Evolutionary conservation across 1,140 invertebrate species (phyloP).

Genomic region (Goniozus legneri): DNA sequence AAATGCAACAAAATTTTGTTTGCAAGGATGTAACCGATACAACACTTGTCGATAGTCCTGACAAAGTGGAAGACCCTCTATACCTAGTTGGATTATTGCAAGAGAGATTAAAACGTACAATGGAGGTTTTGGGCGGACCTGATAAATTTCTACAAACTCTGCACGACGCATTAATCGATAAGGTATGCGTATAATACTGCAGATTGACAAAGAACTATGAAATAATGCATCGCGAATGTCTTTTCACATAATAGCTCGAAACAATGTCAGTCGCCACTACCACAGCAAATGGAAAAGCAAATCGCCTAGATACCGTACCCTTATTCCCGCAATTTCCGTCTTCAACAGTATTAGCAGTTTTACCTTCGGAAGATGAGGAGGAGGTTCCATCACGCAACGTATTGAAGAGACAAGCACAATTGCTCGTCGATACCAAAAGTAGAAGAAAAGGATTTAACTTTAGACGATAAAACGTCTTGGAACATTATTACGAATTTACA

Average conservation of each 20-base stretch:
- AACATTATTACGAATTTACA: background rate
- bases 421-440: constrained; percentile 79
- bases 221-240: background rate
- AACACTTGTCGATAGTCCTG: constrained; percentile 45
- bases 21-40: constrained; percentile 40
- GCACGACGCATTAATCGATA: constrained; percentile 22
- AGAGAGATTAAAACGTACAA: constrained; percentile 40
- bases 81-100: constrained; percentile 46
- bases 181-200: constrained; percentile 20
- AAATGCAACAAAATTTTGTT: background rate
- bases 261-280: constrained; percentile 29
- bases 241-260: constrained; percentile 32
- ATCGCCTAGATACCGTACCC: constrained; percentile 10
- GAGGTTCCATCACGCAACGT: constrained; percentile 75
- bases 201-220: background rate
- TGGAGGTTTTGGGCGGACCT: constrained; percentile 34
- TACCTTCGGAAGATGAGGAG: constrained; percentile 73
- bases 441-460: constrained; percentile 66
- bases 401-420: constrained; percentile 77
- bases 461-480: constrained; percentile 33
- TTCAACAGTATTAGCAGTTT: constrained; percentile 25
- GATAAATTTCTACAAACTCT: constrained; percentile 27
- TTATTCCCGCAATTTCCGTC: constrained; percentile 43
- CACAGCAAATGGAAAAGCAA: constrained; percentile 23
- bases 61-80: constrained; percentile 42